Evolutionary conservation across 2,888 invertebrate species (phyloP).

Genomic region (Penaeus monodon): DNA sequence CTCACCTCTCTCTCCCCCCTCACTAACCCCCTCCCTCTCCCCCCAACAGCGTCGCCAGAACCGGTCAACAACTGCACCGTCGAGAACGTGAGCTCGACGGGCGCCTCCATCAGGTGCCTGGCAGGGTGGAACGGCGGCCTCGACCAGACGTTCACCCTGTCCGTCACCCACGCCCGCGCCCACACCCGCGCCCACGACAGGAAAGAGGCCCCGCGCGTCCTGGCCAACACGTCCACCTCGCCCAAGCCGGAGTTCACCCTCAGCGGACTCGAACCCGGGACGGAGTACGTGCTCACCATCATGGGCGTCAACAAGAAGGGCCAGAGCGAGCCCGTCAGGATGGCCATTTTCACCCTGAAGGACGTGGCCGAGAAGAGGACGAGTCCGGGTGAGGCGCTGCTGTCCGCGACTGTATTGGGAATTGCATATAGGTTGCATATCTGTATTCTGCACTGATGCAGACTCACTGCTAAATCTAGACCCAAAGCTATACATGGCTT

Average conservation of each 20-base stretch:
- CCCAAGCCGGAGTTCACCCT: slow-evolving; percentile 55
- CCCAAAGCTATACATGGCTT: no score
- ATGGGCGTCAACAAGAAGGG: slow-evolving; percentile 91
- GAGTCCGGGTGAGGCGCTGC: slow-evolving; percentile 40
- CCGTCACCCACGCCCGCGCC: slow-evolving; percentile 41
- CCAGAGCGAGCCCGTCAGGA: slow-evolving; percentile 83
- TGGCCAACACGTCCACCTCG: slow-evolving; percentile 56
- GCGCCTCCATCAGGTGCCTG: slow-evolving; percentile 52
- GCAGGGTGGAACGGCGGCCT: slow-evolving; percentile 64
- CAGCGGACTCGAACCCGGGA: slow-evolving; percentile 71
- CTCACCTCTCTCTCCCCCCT: not conserved
- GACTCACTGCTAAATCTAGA: no score
- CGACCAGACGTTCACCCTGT: slow-evolving; percentile 59
- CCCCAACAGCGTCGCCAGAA: slow-evolving; percentile 47
- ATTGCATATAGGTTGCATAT: no score
- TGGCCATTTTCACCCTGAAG: slow-evolving; percentile 86
- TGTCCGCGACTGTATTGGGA: no score
- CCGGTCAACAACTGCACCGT: slow-evolving; percentile 61
- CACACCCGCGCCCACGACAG: slow-evolving; percentile 28
- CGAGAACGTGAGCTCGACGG: slow-evolving; percentile 47
- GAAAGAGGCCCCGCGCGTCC: slow-evolving; percentile 39
- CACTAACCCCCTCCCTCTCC: not conserved
- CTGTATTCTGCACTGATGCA: no score
- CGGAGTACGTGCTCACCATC: slow-evolving; percentile 71
- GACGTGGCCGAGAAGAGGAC: slow-evolving; percentile 81